Base-by-base conservation (phyloP, 2,113 vertebrate species). In the Leiothrix lutea region DNA sequence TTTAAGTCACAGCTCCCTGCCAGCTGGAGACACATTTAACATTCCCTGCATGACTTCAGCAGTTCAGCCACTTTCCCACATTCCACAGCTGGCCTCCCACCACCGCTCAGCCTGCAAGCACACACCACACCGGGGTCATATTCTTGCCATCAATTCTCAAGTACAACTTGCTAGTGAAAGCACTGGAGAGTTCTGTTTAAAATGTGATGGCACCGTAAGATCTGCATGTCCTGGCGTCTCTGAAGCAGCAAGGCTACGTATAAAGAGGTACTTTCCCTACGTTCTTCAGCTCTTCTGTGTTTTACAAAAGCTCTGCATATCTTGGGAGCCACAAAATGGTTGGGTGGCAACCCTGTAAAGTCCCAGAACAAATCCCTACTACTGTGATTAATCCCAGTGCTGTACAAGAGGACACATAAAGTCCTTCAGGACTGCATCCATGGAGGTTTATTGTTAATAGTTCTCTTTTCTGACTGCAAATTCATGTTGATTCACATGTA, bases 1-100 rank as follows among this genome's bases (percentile, higher is more conserved):
- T 86, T 93, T 81, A 90, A 95, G 86, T 86, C 4, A 5, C 77
- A 90, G 94, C 86, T 94, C 93, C 82, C 90, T 95, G 94, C 95
- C 94, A 96, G 94, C 95, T 97, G 96, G 95, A 97, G 94, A 96
- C 96, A 95, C 94, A 94, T 96, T 97, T 95, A 97, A 97, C 95
- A 96, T 97, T 97, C 96, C 93, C 96, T 84, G 95, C 95, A 95
- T 97, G 94, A 95, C 96, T 97, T 80, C 82, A 86, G 94, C 92
- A 95, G 90, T 92, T 96, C 96, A 96, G 95, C 88, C 53, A 42
- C 88, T 96, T 97, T 96, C 96, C 96, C 95, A 94, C 96, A 97
- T 97, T 97, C 96, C 95, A 96, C 96, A 96, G 95, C 95, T 97
- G 96, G 93, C 94, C 95, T 97, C 96, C 95, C 93, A 96, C 92